Evolutionary conservation across 2,888 invertebrate species (phyloP), one percentile per base, ranked within the genome.

Genomic region (Sesia bembeciformis): DNA sequence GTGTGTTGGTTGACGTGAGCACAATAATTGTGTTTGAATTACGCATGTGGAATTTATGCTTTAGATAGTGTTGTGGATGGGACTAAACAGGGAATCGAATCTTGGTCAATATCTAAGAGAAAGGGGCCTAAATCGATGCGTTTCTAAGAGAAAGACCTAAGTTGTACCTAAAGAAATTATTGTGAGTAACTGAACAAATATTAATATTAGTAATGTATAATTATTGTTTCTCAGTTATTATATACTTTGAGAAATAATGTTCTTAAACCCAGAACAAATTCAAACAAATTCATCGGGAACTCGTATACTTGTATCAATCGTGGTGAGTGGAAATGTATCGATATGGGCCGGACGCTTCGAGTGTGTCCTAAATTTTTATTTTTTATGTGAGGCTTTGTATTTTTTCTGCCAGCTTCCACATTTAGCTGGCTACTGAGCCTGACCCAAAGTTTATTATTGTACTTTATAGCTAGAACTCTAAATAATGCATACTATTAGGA

Each of bases 401-500:
- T 73, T 46, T 64, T 70, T 68, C 58, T 60, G 75, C 76, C 74
- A 67, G 72, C 68, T 62, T 65, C 60, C 61, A 67, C 68, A 60
- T 65, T 64, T 70, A 63, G 74, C 75, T 76, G 76, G 78, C 72
- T 64, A 58, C 68, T 61, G 63, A 76, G 80, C 80, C 80, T 71
- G 67, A 74, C 74, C 81, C 78, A 74, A 77, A 74, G 68, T 79
- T 81, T 82, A 84, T 77, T 85, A 85, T 77, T 82, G 83, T 87
- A 88, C 82, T 86, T 85, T 82, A 86, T 89, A 89, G 89, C 86
- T 89, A 89, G 89, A 88, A 78, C 74, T 88, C 84, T 87, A 87
- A 88, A 79, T 88, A 87, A 85, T 86, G 86, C 88, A 86, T 89
- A 88, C 84, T 86, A 85, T 84, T 88, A 88, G 88, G 83, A 84